Percentiles rank a stretch among this genome's conserved stretches.
These are phyloP conservation scores for Oryzias woworae DNA, from an alignment of 2,113 vertebrate species.

Conservation along the genomic window DNA sequence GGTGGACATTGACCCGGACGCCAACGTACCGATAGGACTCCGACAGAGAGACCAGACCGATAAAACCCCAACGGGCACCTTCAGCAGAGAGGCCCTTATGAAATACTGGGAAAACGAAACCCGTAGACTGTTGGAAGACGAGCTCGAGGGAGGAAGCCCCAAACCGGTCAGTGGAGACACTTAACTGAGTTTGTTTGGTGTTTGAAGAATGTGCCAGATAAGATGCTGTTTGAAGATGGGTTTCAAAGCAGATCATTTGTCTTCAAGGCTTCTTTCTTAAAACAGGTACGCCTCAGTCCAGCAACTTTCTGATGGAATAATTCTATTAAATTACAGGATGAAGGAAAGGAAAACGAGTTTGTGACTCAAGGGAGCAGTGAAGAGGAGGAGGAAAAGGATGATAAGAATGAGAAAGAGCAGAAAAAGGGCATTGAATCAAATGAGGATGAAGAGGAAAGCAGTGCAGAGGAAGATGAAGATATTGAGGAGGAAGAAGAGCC, in stretches of 20 bases:
- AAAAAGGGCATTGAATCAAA: conserved; percentile 44
- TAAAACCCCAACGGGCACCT: conserved; percentile 92
- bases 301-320: neutral
- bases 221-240: conserved; percentile 13
- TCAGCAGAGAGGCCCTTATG: conserved; percentile 92
- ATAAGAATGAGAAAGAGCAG: conserved; percentile 78
- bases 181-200: conserved; percentile 22
- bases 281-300: neutral
- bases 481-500: conserved; percentile 74
- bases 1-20: conserved; percentile 90
- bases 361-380: conserved; percentile 84
- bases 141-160: conserved; percentile 74
- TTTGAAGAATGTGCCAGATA: conserved; percentile 13
- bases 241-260: neutral
- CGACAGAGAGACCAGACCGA: conserved; percentile 93
- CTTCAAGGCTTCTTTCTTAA: neutral
- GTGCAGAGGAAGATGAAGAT: conserved; percentile 68
- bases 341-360: conserved; percentile 79
- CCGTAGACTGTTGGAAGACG: conserved; percentile 88
- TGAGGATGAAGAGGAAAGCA: conserved; percentile 74
- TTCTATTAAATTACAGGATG: conserved; percentile 69
- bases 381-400: conserved; percentile 78
- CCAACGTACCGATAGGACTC: conserved; percentile 88
- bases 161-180: conserved; percentile 65
- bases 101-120: conserved; percentile 98